Evolutionary conservation across 2,797 vertebrate genomes (phyloP), one percentile per base, ranked within the genome.

Genomic region (Miichthys miiuy): DNA sequence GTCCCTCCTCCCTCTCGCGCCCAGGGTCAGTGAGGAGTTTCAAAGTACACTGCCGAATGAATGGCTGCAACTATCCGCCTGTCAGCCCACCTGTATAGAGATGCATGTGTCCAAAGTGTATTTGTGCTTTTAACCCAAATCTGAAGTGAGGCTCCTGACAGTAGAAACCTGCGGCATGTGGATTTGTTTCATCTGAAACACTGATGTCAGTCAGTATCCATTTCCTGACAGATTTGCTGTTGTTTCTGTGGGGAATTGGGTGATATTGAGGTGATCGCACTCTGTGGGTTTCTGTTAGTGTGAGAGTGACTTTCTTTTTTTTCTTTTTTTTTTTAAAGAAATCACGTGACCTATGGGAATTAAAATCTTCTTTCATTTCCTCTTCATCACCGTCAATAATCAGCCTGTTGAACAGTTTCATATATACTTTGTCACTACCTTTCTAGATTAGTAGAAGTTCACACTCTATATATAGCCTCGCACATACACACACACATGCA

Each of bases 301-400:
- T 27, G 41, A 76, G 25, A 27, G 52, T 14, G 21, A 30, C 34
- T 38, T 38, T 38, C 34, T 8, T 27, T 5, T 20, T 65, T 7
- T 30, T 30, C 16, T 48, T 34, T 63, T 69, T 72, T 57, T 54
- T 73, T 69, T 67, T 66, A 0, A 10, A 79, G 52, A 78, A 76
- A 56, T 77, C 87, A 90, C 51, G 51, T 89, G 88, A 85, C 80
- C 81, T 84, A 18, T 89, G 84, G 85, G 85, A 89, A 90, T 83
- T 83, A 61, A 84, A 80, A 66, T 78, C 47, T 64, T 63, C 75
- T 91, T 89, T 91, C 90, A 78, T 90, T 91, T 93, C 88, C 88
- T 86, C 82, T 79, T 87, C 34, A 67, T 86, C 76, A 69, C 87
- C 69, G 78, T 87, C 80, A 81, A 80, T 86, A 90, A 86, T 86